Percentiles rank a stretch among this genome's conserved stretches.
Conservation (phyloP, 2,797 vertebrate species). For the Gila robusta region DNA sequence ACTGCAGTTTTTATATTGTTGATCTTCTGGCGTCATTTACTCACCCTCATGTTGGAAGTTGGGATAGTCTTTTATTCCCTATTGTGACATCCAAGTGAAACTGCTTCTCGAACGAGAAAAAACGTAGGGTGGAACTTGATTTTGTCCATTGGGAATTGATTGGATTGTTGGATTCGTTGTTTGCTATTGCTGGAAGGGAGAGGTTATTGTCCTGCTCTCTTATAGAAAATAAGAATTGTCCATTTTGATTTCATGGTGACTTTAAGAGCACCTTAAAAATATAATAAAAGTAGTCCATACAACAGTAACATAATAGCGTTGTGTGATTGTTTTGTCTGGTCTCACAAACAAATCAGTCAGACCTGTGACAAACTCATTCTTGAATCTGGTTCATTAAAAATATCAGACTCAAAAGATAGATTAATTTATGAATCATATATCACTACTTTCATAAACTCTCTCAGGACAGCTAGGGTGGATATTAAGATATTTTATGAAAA, state of each 20-base stretch:
- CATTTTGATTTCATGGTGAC: not conserved
- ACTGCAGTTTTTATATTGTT: not conserved
- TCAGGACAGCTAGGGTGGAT: not conserved
- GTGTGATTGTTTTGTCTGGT: not conserved
- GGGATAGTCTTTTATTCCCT: not conserved
- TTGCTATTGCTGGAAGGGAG: not conserved
- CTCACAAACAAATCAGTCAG: not conserved
- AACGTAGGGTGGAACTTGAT: not conserved
- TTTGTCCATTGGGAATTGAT: not conserved
- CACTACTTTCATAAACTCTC: not conserved
- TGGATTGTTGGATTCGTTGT: not conserved
- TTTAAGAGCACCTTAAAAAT: not conserved
- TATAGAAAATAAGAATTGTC: not conserved
- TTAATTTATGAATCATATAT: not conserved
- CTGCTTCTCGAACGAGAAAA: not conserved
- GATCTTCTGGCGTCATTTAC: not conserved
- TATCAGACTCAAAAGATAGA: not conserved
- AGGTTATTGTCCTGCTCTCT: not conserved
- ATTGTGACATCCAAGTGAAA: slow-evolving; percentile 1
- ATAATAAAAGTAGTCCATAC: not conserved
- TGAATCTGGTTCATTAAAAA: not conserved
- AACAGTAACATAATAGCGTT: not conserved
- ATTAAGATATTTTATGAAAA: not conserved
- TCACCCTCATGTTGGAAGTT: not conserved
- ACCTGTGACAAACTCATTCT: not conserved